Conservation (phyloP, 2,797 vertebrate species). For the Vireo griseus region DNA sequence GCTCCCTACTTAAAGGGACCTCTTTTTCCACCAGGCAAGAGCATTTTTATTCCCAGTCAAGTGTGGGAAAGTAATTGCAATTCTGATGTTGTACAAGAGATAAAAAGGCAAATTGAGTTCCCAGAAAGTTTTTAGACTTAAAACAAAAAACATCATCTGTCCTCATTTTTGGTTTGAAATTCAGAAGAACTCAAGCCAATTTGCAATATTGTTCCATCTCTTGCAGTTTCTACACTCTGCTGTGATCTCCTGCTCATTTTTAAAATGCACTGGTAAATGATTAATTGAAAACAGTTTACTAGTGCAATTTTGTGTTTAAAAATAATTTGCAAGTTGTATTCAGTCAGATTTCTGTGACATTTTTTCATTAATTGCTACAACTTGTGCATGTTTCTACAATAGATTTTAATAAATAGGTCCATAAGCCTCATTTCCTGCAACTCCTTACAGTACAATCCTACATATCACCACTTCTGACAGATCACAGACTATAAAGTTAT, state of each 20-base stretch:
- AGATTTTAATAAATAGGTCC: conserved; percentile 2
- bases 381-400: neutral
- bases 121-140: neutral
- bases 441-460: neutral
- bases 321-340: neutral
- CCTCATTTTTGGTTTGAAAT: neutral
- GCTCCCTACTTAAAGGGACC: neutral
- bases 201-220: neutral
- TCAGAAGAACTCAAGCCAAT: neutral
- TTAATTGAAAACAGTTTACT: neutral
- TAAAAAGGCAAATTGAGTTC: neutral
- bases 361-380: conserved; percentile 3
- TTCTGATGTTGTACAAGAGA: neutral
- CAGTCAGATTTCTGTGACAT: neutral
- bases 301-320: neutral
- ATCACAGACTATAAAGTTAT: conserved; percentile 4
- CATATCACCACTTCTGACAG: conserved; percentile 30
- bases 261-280: neutral
- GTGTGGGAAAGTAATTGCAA: neutral
- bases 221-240: neutral
- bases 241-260: neutral
- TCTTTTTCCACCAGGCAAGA: neutral
- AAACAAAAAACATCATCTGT: neutral
- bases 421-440: conserved; percentile 7
- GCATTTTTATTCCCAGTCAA: neutral